Evolutionary conservation across 2,797 vertebrate genomes (phyloP).

Genomic region (Garrulus glandarius): DNA sequence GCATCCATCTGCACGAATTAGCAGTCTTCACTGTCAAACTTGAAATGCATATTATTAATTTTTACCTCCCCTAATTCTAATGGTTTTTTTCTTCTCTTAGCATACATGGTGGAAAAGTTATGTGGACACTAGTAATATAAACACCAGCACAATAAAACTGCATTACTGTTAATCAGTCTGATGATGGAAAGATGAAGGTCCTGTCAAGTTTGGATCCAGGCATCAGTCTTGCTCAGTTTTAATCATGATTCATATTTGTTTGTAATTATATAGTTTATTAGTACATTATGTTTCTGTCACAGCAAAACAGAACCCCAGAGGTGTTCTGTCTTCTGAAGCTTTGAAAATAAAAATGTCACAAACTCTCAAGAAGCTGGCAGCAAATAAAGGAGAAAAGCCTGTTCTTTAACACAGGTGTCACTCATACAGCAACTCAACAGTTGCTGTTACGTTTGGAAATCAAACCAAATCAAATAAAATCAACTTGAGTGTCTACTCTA

Average conservation of each 20-base stretch:
- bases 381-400: not conserved
- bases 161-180: not conserved
- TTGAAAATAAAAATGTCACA: not conserved
- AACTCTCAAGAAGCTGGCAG: not conserved
- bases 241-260: not conserved
- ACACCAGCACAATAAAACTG: not conserved
- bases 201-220: not conserved
- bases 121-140: not conserved
- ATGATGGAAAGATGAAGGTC: not conserved
- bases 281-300: not conserved
- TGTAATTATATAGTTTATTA: not conserved
- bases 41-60: not conserved
- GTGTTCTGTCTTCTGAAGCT: not conserved
- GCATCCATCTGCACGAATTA: not conserved
- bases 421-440: not conserved
- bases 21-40: not conserved
- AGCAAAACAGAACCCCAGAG: not conserved
- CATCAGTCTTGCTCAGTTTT: not conserved
- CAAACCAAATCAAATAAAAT: not conserved
- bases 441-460: not conserved
- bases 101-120: not conserved
- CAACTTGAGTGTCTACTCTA: not conserved
- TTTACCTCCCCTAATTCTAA: not conserved
- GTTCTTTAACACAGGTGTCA: not conserved
- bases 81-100: not conserved